Evolutionary conservation across 2,888 invertebrate species (phyloP), one percentile per base, ranked within the genome.

Genomic region (Ennomos quercinarius): DNA sequence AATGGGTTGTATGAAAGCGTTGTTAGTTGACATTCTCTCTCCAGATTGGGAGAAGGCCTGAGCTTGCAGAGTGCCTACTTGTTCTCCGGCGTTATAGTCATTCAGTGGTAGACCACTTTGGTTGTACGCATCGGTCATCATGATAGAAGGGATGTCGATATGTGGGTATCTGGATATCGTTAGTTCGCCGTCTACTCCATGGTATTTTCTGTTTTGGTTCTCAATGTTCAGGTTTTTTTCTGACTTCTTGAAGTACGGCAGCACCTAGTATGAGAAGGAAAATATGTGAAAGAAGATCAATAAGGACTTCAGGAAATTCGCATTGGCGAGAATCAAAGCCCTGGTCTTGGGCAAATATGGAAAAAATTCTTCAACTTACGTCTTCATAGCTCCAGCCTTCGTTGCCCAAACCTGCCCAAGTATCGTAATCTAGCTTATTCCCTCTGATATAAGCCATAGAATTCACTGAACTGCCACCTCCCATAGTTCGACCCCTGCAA

Each of bases 221-320:
- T 91, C 91, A 1, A 84, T 69, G 70, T 95, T 92, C 43, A 93
- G 74, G 70, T 95, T 95, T 57, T 93, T 89, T 78, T 95, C 95
- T 0, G 94, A 94, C 80, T 95, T 95, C 58, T 90, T 94, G 78
- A 95, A 96, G 77, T 95, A 96, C 0, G 95, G 95, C 36, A 96
- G 84, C 2, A 95, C 87, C 91, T 91, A 76, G 27, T 5, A 27
- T 6, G 27, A 27, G 27, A 27, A 27, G 6, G 6, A 6, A 27
- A 6, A 27, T 27, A 27, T 27, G 27, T 27, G 27, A 27, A 27
- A 27, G 27, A 5, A 27, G 5, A 27, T 6, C 17, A 27, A 6
- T 17, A 17, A 17, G 17, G 1, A 17, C 17, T 17, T 17, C 3
- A 3, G 17, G 3, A 17, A 17, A 2, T 17, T 17, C 3, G 27